Evolutionary conservation across 2,888 invertebrate species (phyloP).

Genomic region (Polyploca ridens): DNA sequence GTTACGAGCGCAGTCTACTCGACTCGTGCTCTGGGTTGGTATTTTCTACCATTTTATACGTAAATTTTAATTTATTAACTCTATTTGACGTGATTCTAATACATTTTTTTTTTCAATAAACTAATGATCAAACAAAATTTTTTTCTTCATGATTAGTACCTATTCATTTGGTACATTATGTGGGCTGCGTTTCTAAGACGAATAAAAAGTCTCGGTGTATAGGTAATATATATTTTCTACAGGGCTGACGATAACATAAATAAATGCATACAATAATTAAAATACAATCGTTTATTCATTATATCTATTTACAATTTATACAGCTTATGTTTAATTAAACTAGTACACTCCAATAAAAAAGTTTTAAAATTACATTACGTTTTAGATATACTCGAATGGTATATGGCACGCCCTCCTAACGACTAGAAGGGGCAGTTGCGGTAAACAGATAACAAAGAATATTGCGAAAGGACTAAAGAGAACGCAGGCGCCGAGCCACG

Average conservation of each 20-base stretch:
- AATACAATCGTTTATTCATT: constrained; percentile 41
- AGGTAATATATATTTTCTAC: background rate
- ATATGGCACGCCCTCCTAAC: constrained; percentile 87
- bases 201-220: too few relatives aligned
- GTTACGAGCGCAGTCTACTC: too few relatives aligned
- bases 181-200: too few relatives aligned
- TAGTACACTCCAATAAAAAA: constrained; percentile 6
- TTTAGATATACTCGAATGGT: constrained; percentile 86
- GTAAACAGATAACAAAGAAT: constrained; percentile 87
- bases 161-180: too few relatives aligned
- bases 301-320: constrained; percentile 53
- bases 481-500: constrained; percentile 86
- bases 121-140: too few relatives aligned
- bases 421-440: constrained; percentile 88
- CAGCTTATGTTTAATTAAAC: constrained; percentile 32
- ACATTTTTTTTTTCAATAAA: too few relatives aligned
- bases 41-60: too few relatives aligned
- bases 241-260: background rate
- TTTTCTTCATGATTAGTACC: too few relatives aligned
- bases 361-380: constrained; percentile 17
- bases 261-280: constrained; percentile 16
- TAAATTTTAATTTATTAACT: too few relatives aligned
- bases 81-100: too few relatives aligned
- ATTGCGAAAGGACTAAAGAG: constrained; percentile 88
- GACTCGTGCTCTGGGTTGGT: too few relatives aligned